These are phyloP conservation scores for Melanotaenia nigrans DNA, from an alignment of 2,797 vertebrate species.

Conservation along the genomic window DNA sequence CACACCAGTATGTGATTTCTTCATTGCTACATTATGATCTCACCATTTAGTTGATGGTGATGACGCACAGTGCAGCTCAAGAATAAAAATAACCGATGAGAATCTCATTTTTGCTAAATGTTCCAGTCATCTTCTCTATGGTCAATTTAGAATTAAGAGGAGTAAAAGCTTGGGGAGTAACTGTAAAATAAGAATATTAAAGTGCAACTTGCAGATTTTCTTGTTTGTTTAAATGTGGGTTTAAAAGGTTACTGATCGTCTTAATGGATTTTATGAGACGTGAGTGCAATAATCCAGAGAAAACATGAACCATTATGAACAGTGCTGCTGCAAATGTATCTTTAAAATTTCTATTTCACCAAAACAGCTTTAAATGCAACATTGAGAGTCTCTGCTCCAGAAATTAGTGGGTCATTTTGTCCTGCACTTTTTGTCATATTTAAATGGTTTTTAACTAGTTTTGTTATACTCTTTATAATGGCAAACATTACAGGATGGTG, in stretches of 20 bases:
- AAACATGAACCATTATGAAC: neutral
- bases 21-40: conserved; percentile 68
- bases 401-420: too few species aligned
- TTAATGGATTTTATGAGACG: neutral
- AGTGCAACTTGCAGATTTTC: neutral
- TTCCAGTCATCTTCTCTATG: conserved; percentile 22
- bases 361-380: too few species aligned
- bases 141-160: conserved; percentile 28
- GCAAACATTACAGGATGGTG: neutral
- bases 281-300: neutral
- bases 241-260: neutral
- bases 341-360: too few species aligned
- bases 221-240: neutral
- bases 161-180: neutral
- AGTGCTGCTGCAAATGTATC: neutral
- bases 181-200: neutral
- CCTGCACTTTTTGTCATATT: too few species aligned
- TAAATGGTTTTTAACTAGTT: neutral
- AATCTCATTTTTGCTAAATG: conserved; percentile 24
- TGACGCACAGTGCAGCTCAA: conserved; percentile 22
- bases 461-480: neutral
- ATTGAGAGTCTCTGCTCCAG: too few species aligned
- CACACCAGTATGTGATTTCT: conserved; percentile 67
- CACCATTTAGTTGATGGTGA: conserved; percentile 45
- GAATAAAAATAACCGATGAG: conserved; percentile 34